Conservation (phyloP, 1,140 invertebrate species). For the Aphis craccivora region DNA sequence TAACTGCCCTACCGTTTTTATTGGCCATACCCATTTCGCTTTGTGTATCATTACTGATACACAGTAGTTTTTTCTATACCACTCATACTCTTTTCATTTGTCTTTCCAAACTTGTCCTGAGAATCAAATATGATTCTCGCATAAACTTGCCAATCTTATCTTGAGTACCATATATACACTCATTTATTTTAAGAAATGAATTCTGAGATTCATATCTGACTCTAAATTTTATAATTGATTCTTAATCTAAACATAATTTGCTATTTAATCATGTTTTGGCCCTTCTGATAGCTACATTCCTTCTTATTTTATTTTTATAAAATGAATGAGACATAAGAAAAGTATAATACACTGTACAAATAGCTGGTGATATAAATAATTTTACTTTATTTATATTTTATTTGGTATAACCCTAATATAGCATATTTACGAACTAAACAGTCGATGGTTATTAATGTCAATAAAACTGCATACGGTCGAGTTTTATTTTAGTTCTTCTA, state of each 20-base stretch:
- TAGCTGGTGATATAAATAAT: conserved; percentile 12
- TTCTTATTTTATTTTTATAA: conserved; percentile 19
- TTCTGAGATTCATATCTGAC: not conserved
- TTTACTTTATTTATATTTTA: not conserved
- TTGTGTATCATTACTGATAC: conserved; percentile 9
- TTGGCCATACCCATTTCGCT: not conserved
- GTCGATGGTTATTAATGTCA: too few relatives aligned
- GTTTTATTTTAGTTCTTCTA: too few relatives aligned
- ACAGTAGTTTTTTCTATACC: not conserved
- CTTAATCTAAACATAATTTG: conserved; percentile 9
- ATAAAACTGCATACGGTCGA: too few relatives aligned
- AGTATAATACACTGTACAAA: not conserved
- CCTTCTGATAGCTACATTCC: conserved; percentile 6
- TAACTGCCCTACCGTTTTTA: conserved; percentile 10
- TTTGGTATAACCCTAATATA: not conserved
- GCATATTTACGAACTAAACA: too few relatives aligned
- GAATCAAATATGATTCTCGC: not conserved
- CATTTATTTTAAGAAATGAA: conserved; percentile 29
- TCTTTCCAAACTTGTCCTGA: not conserved
- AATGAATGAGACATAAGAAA: not conserved
- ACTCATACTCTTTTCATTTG: not conserved
- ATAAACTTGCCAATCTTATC: conserved; percentile 2
- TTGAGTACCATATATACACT: conserved; percentile 22
- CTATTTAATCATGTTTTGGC: conserved; percentile 2
- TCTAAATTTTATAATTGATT: not conserved